Evolutionary conservation across 2,888 invertebrate species (phyloP).

Genomic region (Amblyteles armatorius): DNA sequence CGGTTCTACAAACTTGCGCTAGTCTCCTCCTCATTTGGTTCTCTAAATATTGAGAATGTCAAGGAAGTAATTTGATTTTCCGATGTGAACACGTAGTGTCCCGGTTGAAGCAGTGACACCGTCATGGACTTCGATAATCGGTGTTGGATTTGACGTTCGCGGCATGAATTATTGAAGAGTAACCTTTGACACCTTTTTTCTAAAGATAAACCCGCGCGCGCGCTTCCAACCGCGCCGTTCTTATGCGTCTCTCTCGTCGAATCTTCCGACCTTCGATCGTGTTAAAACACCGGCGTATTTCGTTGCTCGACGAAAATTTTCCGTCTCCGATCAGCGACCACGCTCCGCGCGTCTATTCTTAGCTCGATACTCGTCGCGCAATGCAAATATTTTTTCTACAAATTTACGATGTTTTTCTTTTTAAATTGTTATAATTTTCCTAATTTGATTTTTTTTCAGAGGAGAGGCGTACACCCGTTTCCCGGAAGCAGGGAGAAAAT

Average conservation of each 20-base stretch:
- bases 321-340: background rate
- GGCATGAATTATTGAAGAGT: slow-evolving; percentile 75
- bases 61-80: background rate
- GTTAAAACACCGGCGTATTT: background rate
- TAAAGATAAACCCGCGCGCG: slow-evolving; percentile 65
- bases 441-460: slow-evolving; percentile 68
- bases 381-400: slow-evolving; percentile 27
- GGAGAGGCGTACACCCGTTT: slow-evolving; percentile 51
- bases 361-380: background rate
- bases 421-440: slow-evolving; percentile 42
- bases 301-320: background rate
- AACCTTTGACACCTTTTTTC: slow-evolving; percentile 75
- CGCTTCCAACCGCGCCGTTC: slow-evolving; percentile 17
- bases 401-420: slow-evolving; percentile 26
- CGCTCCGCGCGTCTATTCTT: background rate
- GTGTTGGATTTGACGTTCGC: slow-evolving; percentile 51
- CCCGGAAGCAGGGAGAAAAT: slow-evolving; percentile 61
- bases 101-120: slow-evolving; percentile 18
- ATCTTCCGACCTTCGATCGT: slow-evolving; percentile 18
- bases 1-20: no score
- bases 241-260: slow-evolving; percentile 1
- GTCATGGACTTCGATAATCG: slow-evolving; percentile 3
- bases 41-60: background rate
- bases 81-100: background rate
- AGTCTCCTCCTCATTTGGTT: background rate